phyloP scores from a whole-genome alignment of 2,888 invertebrate genomes.

The Lepidocyrtinus sp. region DNA sequence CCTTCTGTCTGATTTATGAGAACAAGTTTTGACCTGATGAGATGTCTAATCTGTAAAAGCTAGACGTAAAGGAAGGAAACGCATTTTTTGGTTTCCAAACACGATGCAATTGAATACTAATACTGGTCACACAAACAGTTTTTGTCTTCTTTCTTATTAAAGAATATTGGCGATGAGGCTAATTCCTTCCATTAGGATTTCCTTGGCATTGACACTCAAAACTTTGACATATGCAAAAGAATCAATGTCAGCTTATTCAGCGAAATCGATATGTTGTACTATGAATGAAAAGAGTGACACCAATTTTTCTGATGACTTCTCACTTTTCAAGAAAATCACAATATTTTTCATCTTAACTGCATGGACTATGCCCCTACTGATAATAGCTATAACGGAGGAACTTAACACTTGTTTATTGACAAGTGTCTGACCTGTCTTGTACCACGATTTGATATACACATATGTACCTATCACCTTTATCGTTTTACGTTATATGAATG shows the following conservation, averaged over 20 bases:
- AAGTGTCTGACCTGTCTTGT: background rate
- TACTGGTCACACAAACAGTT: too few species aligned
- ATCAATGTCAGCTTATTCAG: background rate
- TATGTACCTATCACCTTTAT: too few species aligned
- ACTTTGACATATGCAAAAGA: slow-evolving; percentile 42
- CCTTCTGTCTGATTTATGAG: background rate
- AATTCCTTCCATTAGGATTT: background rate
- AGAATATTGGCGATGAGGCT: too few species aligned
- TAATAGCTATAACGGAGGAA: too few species aligned
- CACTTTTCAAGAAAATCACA: background rate
- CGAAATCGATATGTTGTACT: background rate
- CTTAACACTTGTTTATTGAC: too few species aligned
- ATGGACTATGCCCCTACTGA: background rate
- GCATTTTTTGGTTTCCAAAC: too few species aligned
- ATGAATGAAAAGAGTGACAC: slow-evolving; percentile 24
- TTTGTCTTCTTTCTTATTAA: too few species aligned
- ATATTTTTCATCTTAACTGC: background rate
- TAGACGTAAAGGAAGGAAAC: too few species aligned
- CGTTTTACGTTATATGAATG: too few species aligned
- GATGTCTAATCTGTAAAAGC: too few species aligned
- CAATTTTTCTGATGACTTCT: background rate
- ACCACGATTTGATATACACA: too few species aligned
- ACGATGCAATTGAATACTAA: too few species aligned
- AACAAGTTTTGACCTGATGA: background rate
- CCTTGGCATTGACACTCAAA: slow-evolving; percentile 57